phyloP scores from a whole-genome alignment of 2,113 vertebrate genomes.

The Gallinago paraguaiae region DNA sequence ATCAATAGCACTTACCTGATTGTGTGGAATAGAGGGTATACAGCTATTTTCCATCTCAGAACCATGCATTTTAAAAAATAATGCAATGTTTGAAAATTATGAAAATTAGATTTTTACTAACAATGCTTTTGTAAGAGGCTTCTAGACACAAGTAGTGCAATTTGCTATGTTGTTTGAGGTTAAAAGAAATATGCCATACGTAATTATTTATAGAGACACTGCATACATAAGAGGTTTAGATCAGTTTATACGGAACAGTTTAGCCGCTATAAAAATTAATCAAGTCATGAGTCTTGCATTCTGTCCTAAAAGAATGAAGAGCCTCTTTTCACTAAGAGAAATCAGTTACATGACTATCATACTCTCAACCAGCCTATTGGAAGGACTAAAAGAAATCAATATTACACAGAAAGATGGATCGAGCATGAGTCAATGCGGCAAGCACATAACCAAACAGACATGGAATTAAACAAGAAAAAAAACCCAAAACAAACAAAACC shows the following conservation, averaged over 20 bases:
- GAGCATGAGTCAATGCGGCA: slow-evolving; percentile 61
- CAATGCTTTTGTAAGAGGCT: slow-evolving; percentile 39
- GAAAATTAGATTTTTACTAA: slow-evolving; percentile 19
- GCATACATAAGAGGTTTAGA: not conserved
- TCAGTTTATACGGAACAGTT: not conserved
- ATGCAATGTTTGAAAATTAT: slow-evolving; percentile 52
- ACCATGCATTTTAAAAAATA: slow-evolving; percentile 59
- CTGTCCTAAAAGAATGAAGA: not conserved
- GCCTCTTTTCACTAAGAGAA: slow-evolving; percentile 36
- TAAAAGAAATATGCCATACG: slow-evolving; percentile 2
- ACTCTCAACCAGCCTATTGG: not conserved
- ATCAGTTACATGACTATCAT: not conserved
- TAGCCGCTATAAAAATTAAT: not conserved
- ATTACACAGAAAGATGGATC: slow-evolving; percentile 64
- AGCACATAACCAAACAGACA: slow-evolving; percentile 62
- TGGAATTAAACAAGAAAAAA: slow-evolving; percentile 43
- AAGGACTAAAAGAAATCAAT: slow-evolving; percentile 12
- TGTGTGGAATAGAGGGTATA: slow-evolving; percentile 24
- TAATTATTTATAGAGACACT: not conserved
- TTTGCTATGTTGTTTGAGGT: not conserved
- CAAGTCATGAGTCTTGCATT: not conserved
- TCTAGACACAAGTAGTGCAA: not conserved
- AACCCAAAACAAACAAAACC: slow-evolving; percentile 11
- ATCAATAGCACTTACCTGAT: slow-evolving; percentile 76
- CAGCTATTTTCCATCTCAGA: slow-evolving; percentile 49